Evolutionary conservation across 2,888 invertebrate species (phyloP), one percentile per base, ranked within the genome.

Genomic region (Phaonia tiefii): DNA sequence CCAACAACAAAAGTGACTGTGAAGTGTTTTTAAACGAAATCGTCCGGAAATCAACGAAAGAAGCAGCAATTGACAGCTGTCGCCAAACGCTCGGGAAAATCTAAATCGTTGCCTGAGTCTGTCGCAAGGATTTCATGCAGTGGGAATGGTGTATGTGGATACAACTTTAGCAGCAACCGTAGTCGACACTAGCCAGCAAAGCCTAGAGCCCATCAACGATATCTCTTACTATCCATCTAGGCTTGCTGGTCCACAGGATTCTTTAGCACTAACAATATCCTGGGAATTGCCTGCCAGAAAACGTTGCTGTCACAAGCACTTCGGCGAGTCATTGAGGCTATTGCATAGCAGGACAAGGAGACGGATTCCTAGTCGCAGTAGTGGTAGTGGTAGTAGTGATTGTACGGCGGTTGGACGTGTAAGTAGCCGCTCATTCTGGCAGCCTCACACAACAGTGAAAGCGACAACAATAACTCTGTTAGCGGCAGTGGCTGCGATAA

Each of bases 391-490:
- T 22, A 58, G 31, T 31, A 31, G 31, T 8, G 31, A 31, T 31
- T 31, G 31, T 31, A 31, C 31, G 31, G 31, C 63, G 63, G 37
- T 83, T 83, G 83, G 82, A 84, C 75, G 83, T 72, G 72, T 82
- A 75, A 87, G 31, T 31, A 31, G 87, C 85, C 86, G 84, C 89
- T 90, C 91, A 91, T 90, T 90, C 90, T 91, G 91, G 91, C 91
- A 89, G 89, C 91, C 89, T 90, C 89, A 87, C 88, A 89, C 86
- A 89, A 89, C 85, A 89, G 88, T 86, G 89, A 89, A 86, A 89
- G 89, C 88, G 88, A 89, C 86, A 89, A 88, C 86, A 88, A 88
- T 86, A 89, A 88, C 86, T 85, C 88, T 84, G 85, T 86, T 87
- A 86, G 86, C 85, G 87, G 87, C 87, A 87, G 87, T 86, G 87